Evolutionary conservation across 1,140 invertebrate genomes (phyloP).

Genomic region (Megalonaias nervosa): DNA sequence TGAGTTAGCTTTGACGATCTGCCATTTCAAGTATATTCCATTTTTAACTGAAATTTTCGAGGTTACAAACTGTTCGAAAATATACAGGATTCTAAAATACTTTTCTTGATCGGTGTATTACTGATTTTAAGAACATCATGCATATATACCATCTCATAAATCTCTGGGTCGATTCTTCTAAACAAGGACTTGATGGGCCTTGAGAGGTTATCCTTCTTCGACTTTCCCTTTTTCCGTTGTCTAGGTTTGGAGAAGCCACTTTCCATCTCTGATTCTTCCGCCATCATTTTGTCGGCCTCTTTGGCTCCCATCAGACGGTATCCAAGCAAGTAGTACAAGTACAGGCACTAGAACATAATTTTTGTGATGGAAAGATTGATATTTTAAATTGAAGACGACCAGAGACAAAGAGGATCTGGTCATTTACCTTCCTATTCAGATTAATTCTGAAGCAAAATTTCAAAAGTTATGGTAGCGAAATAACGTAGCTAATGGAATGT

Average conservation of each 20-base stretch:
- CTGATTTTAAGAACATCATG: no score
- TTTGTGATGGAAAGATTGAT: not conserved
- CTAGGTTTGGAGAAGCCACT: conserved; percentile 41
- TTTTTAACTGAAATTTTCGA: no score
- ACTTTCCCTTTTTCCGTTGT: conserved; percentile 45
- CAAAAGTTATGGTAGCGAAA: no score
- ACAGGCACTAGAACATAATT: conserved; percentile 74
- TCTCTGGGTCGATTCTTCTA: conserved; percentile 54
- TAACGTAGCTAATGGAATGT: no score
- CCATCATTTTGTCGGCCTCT: conserved; percentile 50
- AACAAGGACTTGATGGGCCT: conserved; percentile 56
- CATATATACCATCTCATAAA: conserved; percentile 57
- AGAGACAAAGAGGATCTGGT: no score
- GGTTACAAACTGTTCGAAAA: no score
- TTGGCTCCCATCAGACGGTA: conserved; percentile 73
- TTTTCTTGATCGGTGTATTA: no score
- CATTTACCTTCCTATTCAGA: no score
- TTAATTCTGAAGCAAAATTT: no score
- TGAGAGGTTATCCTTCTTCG: conserved; percentile 44
- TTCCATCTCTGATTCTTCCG: conserved; percentile 42
- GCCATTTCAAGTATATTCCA: no score
- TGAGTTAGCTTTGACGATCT: no score
- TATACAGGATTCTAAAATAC: no score
- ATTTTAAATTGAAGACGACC: not conserved
- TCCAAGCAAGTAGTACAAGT: conserved; percentile 79